Evolutionary conservation across 1,140 invertebrate species (phyloP).

Genomic region (Atta cephalotes): DNA sequence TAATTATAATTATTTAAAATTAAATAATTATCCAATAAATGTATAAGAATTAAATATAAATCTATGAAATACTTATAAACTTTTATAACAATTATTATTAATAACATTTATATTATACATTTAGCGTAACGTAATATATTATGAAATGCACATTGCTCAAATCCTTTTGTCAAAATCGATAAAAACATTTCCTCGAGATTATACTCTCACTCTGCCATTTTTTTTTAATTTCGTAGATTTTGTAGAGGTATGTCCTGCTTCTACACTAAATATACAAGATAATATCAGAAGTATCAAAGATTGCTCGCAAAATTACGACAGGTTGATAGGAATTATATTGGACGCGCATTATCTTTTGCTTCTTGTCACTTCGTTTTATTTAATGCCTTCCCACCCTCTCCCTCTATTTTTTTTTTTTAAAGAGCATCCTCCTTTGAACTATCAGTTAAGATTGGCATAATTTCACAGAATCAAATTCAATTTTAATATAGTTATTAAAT

Average conservation of each 20-base stretch:
- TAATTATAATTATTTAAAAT: slow-evolving; percentile 20
- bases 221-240: background rate
- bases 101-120: slow-evolving; percentile 3
- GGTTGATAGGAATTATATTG: background rate
- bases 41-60: background rate
- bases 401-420: background rate
- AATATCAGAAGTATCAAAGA: background rate
- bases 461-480: slow-evolving; percentile 18
- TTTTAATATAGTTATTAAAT: background rate
- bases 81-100: background rate
- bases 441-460: slow-evolving; percentile 8
- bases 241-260: background rate
- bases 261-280: background rate
- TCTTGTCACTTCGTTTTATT: background rate
- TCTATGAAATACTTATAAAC: background rate
- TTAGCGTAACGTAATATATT: background rate
- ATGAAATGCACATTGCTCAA: background rate
- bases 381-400: background rate
- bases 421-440: background rate
- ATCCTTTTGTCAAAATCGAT: slow-evolving; percentile 12
- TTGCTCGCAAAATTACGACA: slow-evolving; percentile 1
- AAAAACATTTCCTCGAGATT: background rate
- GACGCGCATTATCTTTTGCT: background rate
- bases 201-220: background rate
- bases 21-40: background rate